phyloP scores from a whole-genome alignment of 2,113 vertebrate genomes.

The rat (Rattus norvegicus) region DNA sequence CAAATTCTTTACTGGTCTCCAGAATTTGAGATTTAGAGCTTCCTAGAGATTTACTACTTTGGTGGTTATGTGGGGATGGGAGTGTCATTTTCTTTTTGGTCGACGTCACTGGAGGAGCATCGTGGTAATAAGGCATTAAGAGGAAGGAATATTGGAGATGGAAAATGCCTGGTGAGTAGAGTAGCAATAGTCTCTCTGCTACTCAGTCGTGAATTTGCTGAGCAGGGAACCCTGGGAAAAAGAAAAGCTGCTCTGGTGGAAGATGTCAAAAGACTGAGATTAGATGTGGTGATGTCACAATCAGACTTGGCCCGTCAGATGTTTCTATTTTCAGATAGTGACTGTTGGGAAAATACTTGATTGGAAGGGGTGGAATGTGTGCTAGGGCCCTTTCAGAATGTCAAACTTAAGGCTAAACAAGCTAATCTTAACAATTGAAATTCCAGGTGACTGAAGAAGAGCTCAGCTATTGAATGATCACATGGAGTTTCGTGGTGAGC shows the following conservation, averaged over 20 bases:
- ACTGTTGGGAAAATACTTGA: neutral
- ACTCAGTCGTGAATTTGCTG: neutral
- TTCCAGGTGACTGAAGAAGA: neutral
- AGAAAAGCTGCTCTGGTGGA: neutral
- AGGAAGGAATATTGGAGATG: neutral
- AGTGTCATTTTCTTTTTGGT: too few species aligned
- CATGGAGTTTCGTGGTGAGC: neutral
- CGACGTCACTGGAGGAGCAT: neutral
- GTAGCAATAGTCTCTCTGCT: neutral
- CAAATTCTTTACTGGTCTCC: neutral
- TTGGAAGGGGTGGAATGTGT: neutral
- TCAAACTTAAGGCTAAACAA: neutral
- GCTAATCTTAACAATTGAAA: neutral
- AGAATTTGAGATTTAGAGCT: neutral
- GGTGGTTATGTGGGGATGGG: too few species aligned
- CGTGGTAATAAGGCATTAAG: neutral
- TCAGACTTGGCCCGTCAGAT: too few species aligned
- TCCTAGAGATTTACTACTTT: neutral
- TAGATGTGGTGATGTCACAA: neutral
- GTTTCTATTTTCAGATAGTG: neutral
- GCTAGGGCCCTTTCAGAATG: neutral
- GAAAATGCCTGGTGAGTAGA: neutral
- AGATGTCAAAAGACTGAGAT: neutral
- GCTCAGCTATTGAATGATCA: neutral
- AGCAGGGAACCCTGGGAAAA: neutral